Percentiles rank a stretch among this genome's conserved stretches.
Evolutionary conservation across 2,113 vertebrate species (phyloP).

Genomic region (Euleptes europaea): DNA sequence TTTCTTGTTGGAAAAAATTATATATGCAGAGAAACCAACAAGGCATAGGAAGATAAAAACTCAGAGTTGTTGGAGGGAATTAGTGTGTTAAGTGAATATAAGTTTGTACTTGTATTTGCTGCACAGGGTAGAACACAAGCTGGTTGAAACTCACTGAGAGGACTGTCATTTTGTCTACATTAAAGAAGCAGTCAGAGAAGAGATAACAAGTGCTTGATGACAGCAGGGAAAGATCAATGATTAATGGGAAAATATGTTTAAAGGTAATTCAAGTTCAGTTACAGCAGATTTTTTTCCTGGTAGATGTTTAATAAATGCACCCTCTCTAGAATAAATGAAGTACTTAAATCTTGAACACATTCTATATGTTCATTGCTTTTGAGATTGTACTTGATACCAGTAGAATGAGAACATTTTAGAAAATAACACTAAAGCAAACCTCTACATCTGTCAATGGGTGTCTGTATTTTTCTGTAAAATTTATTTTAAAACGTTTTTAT

Average conservation of each 20-base stretch:
- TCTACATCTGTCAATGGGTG: not conserved
- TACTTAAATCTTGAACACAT: not conserved
- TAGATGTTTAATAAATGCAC: not conserved
- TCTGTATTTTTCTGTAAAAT: not conserved
- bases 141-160: not conserved
- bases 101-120: not conserved
- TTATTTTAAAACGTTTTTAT: too few relatives aligned
- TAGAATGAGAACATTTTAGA: not conserved
- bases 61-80: not conserved
- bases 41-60: not conserved
- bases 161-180: not conserved
- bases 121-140: not conserved
- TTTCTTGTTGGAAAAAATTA: not conserved
- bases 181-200: not conserved
- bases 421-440: not conserved
- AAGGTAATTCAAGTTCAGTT: not conserved
- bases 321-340: not conserved
- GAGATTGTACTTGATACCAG: not conserved
- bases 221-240: not conserved
- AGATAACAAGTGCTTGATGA: not conserved
- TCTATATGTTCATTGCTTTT: not conserved
- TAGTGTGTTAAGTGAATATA: not conserved
- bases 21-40: not conserved
- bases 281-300: not conserved
- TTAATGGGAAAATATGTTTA: not conserved